These are phyloP conservation scores for Agapornis roseicollis DNA, from an alignment of 2,113 vertebrate genomes.

Conservation along the genomic window DNA sequence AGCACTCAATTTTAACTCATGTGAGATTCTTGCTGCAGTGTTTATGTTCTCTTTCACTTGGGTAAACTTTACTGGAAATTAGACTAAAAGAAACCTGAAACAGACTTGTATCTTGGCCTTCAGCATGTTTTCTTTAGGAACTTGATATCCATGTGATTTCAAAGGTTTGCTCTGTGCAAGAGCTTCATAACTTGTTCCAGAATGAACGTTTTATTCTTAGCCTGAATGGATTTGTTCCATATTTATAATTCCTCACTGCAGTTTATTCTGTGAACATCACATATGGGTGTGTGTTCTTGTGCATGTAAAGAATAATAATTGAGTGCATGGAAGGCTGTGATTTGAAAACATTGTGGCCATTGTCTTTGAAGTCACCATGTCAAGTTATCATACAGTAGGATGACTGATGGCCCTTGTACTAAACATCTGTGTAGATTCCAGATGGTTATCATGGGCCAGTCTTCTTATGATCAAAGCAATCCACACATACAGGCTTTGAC, in stretches of 20 bases:
- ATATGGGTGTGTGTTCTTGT: neutral
- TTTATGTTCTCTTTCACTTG: neutral
- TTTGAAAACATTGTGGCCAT: neutral
- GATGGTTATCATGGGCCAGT: neutral
- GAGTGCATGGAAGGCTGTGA: neutral
- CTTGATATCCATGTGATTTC: neutral
- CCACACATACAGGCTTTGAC: neutral
- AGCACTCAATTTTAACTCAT: neutral
- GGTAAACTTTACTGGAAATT: neutral
- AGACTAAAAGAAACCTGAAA: neutral
- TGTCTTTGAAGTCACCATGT: neutral
- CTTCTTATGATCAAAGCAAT: neutral
- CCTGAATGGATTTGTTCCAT: neutral
- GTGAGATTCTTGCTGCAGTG: neutral
- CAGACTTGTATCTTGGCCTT: neutral
- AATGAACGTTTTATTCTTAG: neutral
- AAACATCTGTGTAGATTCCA: neutral
- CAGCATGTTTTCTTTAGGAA: neutral
- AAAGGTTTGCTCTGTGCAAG: neutral
- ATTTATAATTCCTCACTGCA: neutral
- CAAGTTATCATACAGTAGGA: neutral
- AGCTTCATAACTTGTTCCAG: neutral
- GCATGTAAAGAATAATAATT: neutral
- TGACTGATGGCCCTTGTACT: neutral
- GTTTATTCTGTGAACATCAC: neutral